Percentiles rank a stretch among this genome's conserved stretches.
Evolutionary conservation across 2,797 vertebrate species (phyloP).

Genomic region (Hypotaenidia okinawae): DNA sequence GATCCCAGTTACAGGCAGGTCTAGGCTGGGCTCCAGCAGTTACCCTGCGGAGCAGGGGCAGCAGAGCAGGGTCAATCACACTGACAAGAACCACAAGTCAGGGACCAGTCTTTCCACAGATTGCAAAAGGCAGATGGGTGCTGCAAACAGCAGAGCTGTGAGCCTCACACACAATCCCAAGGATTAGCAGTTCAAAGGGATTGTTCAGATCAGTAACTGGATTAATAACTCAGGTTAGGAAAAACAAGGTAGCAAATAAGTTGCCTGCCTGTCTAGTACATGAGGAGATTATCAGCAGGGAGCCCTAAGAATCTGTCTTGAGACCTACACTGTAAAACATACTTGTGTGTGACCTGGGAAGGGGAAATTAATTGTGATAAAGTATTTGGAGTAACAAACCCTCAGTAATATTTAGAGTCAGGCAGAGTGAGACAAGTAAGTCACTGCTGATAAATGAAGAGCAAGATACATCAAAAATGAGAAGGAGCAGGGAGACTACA

Average conservation of each 20-base stretch:
- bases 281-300: constrained; percentile 38
- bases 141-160: not conserved
- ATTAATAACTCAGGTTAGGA: constrained; percentile 46
- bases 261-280: not conserved
- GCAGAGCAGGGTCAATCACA: not conserved
- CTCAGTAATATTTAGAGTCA: not conserved
- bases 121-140: not conserved
- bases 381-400: not conserved
- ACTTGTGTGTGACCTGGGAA: not conserved
- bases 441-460: not conserved
- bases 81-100: fast-evolving
- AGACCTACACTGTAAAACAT: not conserved
- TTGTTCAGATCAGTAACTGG: constrained; percentile 35
- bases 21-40: not conserved
- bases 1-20: not conserved
- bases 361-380: not conserved
- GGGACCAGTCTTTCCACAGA: not conserved
- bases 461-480: not conserved
- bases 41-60: not conserved
- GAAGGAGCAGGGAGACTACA: not conserved
- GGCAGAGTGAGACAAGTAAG: not conserved
- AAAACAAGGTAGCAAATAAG: constrained; percentile 56
- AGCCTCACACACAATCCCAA: not conserved
- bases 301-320: not conserved
- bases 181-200: constrained; percentile 48